A percentile compares a stretch with the other conserved stretches of the same genome.
Evolutionary conservation across 2,113 vertebrate genomes (phyloP).

Genomic region (Ploceus nigricollis): DNA sequence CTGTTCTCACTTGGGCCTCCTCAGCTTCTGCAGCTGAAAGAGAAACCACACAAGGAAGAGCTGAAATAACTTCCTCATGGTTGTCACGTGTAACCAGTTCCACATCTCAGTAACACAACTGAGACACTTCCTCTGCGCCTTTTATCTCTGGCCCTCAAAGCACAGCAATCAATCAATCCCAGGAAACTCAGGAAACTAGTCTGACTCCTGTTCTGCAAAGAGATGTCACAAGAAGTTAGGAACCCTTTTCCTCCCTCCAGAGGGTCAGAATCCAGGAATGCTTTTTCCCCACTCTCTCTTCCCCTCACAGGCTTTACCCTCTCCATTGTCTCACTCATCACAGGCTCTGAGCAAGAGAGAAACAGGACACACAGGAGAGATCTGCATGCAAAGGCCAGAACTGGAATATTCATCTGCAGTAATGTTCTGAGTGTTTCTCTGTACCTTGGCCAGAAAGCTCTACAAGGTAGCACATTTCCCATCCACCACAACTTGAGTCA

Average conservation of each 20-base stretch:
- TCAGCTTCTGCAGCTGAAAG: neutral
- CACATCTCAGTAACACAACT: neutral
- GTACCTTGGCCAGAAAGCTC: neutral
- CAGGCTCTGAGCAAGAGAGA: neutral
- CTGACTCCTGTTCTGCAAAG: neutral
- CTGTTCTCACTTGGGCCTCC: neutral
- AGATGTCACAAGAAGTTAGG: neutral
- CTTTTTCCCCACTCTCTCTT: neutral
- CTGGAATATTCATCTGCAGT: no score
- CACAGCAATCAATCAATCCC: neutral
- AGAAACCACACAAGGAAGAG: neutral
- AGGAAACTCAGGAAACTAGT: neutral
- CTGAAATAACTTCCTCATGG: neutral
- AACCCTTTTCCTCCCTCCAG: neutral
- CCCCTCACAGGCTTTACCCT: neutral
- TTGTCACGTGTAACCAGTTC: neutral
- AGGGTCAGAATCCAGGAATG: neutral
- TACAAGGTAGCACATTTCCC: neutral
- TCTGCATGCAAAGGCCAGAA: neutral
- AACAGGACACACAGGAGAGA: neutral
- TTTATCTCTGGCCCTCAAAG: neutral
- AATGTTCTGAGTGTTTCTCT: neutral
- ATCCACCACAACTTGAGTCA: neutral
- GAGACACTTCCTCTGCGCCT: neutral
- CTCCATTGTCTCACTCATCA: neutral